These are phyloP conservation scores for Antrozous pallidus DNA, from an alignment of 2,797 vertebrate genomes.

Conservation along the genomic window DNA sequence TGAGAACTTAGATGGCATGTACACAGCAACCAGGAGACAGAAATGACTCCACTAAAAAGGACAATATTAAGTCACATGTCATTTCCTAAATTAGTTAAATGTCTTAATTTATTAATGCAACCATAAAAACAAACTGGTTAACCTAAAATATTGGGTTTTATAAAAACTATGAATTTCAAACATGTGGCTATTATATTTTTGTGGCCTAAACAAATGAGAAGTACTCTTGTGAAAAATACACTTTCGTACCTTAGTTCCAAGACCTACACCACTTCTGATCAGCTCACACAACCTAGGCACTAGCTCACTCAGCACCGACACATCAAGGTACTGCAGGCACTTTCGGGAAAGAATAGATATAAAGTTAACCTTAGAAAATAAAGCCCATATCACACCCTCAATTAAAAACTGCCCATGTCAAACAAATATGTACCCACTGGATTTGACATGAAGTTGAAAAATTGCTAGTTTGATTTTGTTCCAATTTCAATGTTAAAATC, in stretches of 20 bases:
- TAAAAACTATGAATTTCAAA: conserved; percentile 23
- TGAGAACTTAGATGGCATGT: neutral
- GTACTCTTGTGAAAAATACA: conserved; percentile 12
- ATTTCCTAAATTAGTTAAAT: conserved; percentile 34
- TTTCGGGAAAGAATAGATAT: conserved; percentile 75
- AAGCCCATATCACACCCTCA: neutral
- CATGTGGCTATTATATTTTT: neutral
- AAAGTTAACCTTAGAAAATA: conserved; percentile 28
- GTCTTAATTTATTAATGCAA: conserved; percentile 33
- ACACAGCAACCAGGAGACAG: neutral
- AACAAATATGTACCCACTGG: neutral
- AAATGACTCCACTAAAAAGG: neutral
- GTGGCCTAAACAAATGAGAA: neutral
- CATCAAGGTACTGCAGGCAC: conserved; percentile 97
- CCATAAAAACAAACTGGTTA: conserved; percentile 42
- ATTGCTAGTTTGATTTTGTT: conserved; percentile 15
- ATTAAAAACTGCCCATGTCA: neutral
- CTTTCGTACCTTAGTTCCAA: conserved; percentile 94
- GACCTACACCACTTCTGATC: conserved; percentile 94
- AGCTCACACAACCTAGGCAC: conserved; percentile 95
- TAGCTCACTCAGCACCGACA: conserved; percentile 92
- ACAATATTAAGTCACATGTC: neutral
- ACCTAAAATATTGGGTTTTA: conserved; percentile 1
- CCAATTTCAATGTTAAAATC: conserved; percentile 23
- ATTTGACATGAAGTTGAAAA: conserved; percentile 36